Conservation (phyloP, 2,797 vertebrate species). For the Ammospiza maritima region DNA sequence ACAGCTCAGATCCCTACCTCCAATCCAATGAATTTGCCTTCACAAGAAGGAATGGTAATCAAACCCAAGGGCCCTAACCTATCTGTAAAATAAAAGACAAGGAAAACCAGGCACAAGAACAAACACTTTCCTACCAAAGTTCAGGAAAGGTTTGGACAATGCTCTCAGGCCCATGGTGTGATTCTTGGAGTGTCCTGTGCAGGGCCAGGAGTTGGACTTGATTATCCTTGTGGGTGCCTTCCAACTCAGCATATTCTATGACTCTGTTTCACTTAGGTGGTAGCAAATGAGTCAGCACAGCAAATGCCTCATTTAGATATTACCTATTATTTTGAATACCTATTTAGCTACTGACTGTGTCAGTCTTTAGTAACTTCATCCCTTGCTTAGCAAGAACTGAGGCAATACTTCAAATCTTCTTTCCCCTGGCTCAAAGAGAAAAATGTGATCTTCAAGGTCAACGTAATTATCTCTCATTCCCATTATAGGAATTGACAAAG, state of each 20-base stretch:
- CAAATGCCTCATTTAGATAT: background rate
- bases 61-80: background rate
- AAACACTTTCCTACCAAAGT: background rate
- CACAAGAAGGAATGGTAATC: background rate
- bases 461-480: background rate
- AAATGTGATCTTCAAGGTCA: slow-evolving; percentile 17
- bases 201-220: background rate
- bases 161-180: background rate
- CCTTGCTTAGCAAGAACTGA: background rate
- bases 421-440: background rate
- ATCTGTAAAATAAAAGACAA: background rate
- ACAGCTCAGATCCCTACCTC: background rate
- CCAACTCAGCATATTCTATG: background rate
- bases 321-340: background rate
- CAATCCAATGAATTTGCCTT: background rate
- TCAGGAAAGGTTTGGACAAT: rapidly evolving
- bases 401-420: background rate
- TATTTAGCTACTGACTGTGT: background rate
- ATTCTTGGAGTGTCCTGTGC: background rate
- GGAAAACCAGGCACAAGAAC: background rate
- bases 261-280: background rate
- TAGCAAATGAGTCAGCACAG: background rate
- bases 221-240: background rate
- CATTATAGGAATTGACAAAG: slow-evolving; percentile 29
- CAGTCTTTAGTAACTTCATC: background rate